Evolutionary conservation across 1,140 invertebrate genomes (phyloP).

Genomic region (Dreissena rostriformis): DNA sequence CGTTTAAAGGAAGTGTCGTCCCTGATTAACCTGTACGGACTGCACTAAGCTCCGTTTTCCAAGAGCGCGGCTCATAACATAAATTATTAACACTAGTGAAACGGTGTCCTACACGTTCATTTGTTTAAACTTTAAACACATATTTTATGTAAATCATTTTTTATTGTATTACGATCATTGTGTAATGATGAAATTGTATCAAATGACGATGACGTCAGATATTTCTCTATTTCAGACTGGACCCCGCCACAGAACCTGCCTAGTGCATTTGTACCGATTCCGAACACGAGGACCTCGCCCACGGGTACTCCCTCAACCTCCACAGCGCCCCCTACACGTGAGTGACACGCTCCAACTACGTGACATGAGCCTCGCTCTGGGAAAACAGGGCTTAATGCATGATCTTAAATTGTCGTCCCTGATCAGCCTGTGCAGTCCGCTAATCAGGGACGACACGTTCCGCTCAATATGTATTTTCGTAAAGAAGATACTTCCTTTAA

Average conservation of each 20-base stretch:
- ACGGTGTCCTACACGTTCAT: not conserved
- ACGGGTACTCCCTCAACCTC: not conserved
- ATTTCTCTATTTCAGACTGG: constrained; percentile 40
- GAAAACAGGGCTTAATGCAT: too few relatives aligned
- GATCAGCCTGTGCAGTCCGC: too few relatives aligned
- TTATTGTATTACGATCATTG: not conserved
- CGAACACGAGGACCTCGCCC: not conserved
- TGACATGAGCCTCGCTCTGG: too few relatives aligned
- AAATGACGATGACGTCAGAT: not conserved
- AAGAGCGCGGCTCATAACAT: not conserved
- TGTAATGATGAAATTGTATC: not conserved
- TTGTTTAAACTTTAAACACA: not conserved
- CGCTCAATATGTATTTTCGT: too few relatives aligned
- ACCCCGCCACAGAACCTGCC: constrained; percentile 40
- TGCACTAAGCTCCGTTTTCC: not conserved
- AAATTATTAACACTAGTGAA: not conserved
- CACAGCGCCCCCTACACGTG: not conserved
- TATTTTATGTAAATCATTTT: not conserved
- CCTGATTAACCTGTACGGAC: too few relatives aligned
- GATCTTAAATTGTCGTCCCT: too few relatives aligned
- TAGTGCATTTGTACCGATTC: constrained; percentile 3
- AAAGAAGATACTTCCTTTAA: too few relatives aligned
- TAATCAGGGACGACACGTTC: too few relatives aligned
- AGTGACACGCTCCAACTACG: not conserved
- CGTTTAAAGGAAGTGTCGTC: too few relatives aligned